Base-by-base conservation (phyloP, 2,113 vertebrate species). In the Lasiurus cinereus region DNA sequence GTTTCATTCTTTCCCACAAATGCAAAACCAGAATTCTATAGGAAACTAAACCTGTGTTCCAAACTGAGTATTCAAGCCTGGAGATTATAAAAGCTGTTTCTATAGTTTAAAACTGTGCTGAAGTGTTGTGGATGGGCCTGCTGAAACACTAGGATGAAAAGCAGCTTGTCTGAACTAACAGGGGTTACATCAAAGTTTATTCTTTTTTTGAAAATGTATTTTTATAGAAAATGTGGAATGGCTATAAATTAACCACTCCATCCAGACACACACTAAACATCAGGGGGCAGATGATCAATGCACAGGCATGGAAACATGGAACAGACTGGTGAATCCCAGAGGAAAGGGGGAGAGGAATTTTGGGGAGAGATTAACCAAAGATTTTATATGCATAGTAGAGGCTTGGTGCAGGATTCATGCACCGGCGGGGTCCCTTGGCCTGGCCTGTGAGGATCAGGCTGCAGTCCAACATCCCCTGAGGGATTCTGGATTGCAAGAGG, bases 21-120 rank as follows among this genome's bases (percentile, higher is more conserved):
- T 78, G 39, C 11, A 78, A 94, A 86, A 33, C 33, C 33, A 94
- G 50, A 84, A 73, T 52, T 91, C 70, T 78, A 9, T 69, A 29
- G 29, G 54, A 96, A 93, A 93, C 8, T 13, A 24, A 36, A 54
- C 4, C 15, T 74, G 69, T 21, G 89, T 83, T 78, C 54, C 54
- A 96, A 92, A 43, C 2, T 7, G 74, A 77, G 46, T 33, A 93
- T 72, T 88, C 31, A 78, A 83, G 16, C 10, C 21, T n/a, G 2
- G 22, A 72, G 83, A 74, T 73, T 74, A 50, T 79, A 78, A 82
- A 89, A 89, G 18, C n/a, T 8, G 0, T 82, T 7, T 64, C 29
- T 72, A 10, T 9, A 64, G 66, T 86, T 50, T 76, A 94, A 96
- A 83, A 72, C 9, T 66, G 12, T 74, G 36, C 85, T 36, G 22